Evolutionary conservation across 2,888 invertebrate genomes (phyloP), one percentile per base, ranked within the genome.

Genomic region (Lithophane semibrunnea): DNA sequence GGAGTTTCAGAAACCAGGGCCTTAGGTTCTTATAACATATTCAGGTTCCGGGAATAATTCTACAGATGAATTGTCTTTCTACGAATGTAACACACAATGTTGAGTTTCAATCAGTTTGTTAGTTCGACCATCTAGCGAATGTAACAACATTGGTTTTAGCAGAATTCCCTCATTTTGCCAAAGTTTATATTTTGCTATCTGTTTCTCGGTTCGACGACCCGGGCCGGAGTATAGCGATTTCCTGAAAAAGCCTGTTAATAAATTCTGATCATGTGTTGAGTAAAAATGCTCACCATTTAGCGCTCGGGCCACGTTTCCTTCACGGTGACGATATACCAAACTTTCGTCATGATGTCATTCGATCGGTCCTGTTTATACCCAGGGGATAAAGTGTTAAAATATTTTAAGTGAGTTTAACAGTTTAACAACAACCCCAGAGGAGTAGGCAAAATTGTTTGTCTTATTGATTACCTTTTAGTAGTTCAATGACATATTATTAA

Each of bases 271-370:
- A 73, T 67, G 79, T 58, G 21, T 54, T 49, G 64, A 60, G 24
- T 18, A 72, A 84, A 79, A 86, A 84, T 86, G 60, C 42, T 42
- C 13, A 37, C 16, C 47, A 84, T 71, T 86, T 61, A 56, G 60
- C n/a, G 21, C 29, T 65, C 83, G 16, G 24, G 52, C 56, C 72
- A 83, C 86, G 83, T 86, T 58, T 73, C 56, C 44, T 56, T 56
- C 67, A 68, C n/a, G 58, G 42, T 63, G 77, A 13, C 37, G 63
- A 64, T 72, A 49, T 80, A 67, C 65, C 63, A 64, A 77, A 70
- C 69, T 60, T n/a, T 73, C 63, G 1, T 66, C 66, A 64, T 73
- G 47, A 69, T 56, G 63, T 44, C 67, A 73, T 60, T 37, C 84
- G 54, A 78, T 60, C 64, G 21, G 10, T 49, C 4, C 54, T 56